Evolutionary conservation across 2,888 invertebrate species (phyloP).

Genomic region (Caenorhabditis sp.): DNA sequence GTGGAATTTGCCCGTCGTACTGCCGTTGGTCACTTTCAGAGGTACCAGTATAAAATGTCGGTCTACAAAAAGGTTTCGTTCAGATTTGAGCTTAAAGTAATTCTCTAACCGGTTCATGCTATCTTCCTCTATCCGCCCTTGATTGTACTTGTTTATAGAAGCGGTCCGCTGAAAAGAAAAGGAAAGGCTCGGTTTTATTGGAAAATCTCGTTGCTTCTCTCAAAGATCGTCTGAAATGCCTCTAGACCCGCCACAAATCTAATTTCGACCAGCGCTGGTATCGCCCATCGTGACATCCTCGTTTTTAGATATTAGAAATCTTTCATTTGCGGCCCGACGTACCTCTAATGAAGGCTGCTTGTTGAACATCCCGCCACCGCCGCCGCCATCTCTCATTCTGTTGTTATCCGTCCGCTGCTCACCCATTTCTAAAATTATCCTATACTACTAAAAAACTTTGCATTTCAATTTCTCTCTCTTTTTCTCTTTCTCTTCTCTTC

Average conservation of each 20-base stretch:
- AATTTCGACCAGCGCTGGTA: not conserved
- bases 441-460: constrained; percentile 17
- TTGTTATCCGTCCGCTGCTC: constrained; percentile 49
- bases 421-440: constrained; percentile 49
- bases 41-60: constrained; percentile 40
- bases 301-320: not conserved
- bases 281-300: not conserved
- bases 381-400: constrained; percentile 41
- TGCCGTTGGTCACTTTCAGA: constrained; percentile 33
- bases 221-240: constrained; percentile 13
- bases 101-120: constrained; percentile 45
- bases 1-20: constrained; percentile 14
- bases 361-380: constrained; percentile 47
- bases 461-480: constrained; percentile 29
- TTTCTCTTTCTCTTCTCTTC: not conserved
- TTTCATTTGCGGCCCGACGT: not conserved
- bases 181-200: constrained; percentile 32
- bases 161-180: constrained; percentile 32
- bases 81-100: too few relatives aligned
- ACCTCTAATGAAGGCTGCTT: constrained; percentile 56
- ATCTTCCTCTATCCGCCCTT: constrained; percentile 43
- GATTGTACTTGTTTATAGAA: constrained; percentile 47
- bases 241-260: not conserved
- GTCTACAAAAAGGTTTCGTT: constrained; percentile 16
- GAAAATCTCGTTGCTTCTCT: not conserved